Base-by-base conservation (phyloP, 2,888 invertebrate genomes). In the Smittia aterrima region DNA sequence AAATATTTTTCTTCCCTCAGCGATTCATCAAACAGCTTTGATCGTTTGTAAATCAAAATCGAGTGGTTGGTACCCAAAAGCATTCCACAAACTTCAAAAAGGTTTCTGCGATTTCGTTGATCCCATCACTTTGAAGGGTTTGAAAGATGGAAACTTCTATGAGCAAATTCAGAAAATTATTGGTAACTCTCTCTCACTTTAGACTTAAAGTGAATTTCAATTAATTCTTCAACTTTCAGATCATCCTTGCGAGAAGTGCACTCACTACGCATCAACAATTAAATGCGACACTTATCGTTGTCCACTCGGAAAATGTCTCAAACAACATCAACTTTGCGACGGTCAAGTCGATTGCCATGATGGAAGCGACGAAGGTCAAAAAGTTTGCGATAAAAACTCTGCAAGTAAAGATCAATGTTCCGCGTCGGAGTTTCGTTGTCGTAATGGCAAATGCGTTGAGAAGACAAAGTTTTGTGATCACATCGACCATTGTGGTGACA, bases 21-120 rank as follows among this genome's bases (percentile, higher is more conserved):
- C 25, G 6, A 11, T 54, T 40, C 62, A 62, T 7, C 20, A 40
- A 64, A 71, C 75, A n/a, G 68, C 74, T 6, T 76, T 75, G 9
- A 74, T 58, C 22, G 16, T 70, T 72, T 75, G 75, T 38, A 73
- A 58, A 66, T 38, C 67, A 4, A 81, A 81, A 38, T 77, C 79
- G 32, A 80, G 80, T 9, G 90, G 89, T 20, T 92, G 92, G 92
- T 90, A 88, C 80, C 91, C 92, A 0, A 86, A 87, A 2, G 90
- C 90, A 0, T 84, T 89, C 7, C 92, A 88, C 78, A 83, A 85
- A 13, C 87, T 88, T 74, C 83, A 84, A 54, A 82, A 85, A 77
- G 87, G 88, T 40, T 85, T 82, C 68, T 78, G 78, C 41, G 80
- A 80, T 75, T 80, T 81, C 27, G 79, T 78, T 24, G 75, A 78